Percentiles rank a stretch among this genome's conserved stretches.
These are phyloP conservation scores for Cetoscarus ocellatus DNA, from an alignment of 2,797 vertebrate genomes.

Conservation along the genomic window DNA sequence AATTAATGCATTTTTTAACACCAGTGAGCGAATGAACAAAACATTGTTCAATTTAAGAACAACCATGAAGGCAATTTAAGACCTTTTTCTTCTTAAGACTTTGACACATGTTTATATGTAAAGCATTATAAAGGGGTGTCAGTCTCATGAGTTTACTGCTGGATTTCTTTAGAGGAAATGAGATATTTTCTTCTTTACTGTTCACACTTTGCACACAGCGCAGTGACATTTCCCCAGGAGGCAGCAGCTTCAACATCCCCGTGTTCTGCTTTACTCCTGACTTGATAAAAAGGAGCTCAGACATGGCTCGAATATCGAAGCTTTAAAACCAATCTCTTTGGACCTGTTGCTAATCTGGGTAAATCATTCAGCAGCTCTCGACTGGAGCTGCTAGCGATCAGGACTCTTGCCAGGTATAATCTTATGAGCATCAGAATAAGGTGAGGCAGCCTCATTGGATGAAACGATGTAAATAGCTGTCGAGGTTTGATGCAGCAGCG, in stretches of 20 bases:
- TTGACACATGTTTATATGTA: no score
- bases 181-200: slow-evolving; percentile 3
- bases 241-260: background rate
- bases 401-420: slow-evolving; percentile 12
- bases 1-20: no score
- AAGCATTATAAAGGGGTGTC: background rate
- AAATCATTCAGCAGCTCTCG: background rate
- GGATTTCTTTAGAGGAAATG: background rate
- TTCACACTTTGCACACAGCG: slow-evolving; percentile 16
- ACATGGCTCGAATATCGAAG: background rate
- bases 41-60: no score
- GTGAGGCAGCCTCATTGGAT: slow-evolving; percentile 19
- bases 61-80: no score
- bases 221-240: slow-evolving; percentile 46
- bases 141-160: background rate
- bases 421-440: slow-evolving; percentile 12
- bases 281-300: slow-evolving; percentile 4
- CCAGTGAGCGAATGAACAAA: no score
- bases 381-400: background rate
- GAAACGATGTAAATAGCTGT: slow-evolving; percentile 29
- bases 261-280: slow-evolving; percentile 4
- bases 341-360: background rate
- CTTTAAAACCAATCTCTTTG: background rate
- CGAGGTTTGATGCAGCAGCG: slow-evolving; percentile 6
- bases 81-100: no score